A percentile compares a stretch with the other conserved stretches of the same genome.
These are phyloP conservation scores for Prorops nasuta DNA, from an alignment of 1,140 invertebrate species.

Conservation along the genomic window DNA sequence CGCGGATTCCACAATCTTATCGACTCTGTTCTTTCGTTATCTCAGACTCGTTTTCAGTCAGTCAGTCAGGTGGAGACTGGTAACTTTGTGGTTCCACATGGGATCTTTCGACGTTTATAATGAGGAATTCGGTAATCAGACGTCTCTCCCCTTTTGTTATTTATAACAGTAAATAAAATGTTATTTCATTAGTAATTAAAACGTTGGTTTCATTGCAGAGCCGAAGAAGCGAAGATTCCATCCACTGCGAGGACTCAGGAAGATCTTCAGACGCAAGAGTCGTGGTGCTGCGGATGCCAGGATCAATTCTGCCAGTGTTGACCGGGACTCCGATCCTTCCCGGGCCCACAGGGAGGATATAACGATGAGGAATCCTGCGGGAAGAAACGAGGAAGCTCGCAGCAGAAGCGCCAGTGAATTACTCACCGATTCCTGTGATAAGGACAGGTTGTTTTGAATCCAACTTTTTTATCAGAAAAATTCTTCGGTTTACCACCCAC, in stretches of 20 bases:
- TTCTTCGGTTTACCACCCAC: too few relatives aligned
- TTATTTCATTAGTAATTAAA: too few relatives aligned
- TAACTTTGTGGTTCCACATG: too few relatives aligned
- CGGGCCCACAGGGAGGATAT: slow-evolving; percentile 48
- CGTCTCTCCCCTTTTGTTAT: too few relatives aligned
- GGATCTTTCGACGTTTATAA: too few relatives aligned
- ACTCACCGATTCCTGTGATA: slow-evolving; percentile 55
- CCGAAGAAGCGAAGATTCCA: slow-evolving; percentile 67
- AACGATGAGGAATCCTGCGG: slow-evolving; percentile 48
- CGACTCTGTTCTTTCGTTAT: background rate
- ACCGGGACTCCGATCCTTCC: slow-evolving; percentile 9
- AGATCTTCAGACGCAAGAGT: slow-evolving; percentile 67
- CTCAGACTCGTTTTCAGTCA: slow-evolving; percentile 9
- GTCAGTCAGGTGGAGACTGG: slow-evolving; percentile 11
- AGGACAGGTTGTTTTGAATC: slow-evolving; percentile 40
- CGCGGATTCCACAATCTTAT: slow-evolving; percentile 21
- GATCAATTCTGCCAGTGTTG: slow-evolving; percentile 18
- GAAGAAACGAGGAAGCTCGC: slow-evolving; percentile 56
- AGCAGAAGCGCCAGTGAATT: slow-evolving; percentile 70
- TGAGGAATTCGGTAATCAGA: too few relatives aligned
- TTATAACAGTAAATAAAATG: too few relatives aligned
- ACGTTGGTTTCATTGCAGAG: slow-evolving; percentile 57
- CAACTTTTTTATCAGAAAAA: too few relatives aligned
- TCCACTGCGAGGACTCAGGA: slow-evolving; percentile 64
- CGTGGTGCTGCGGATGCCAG: slow-evolving; percentile 52